These are phyloP conservation scores for Danio tinwini DNA, from an alignment of 2,797 vertebrate species.

Conservation along the genomic window DNA sequence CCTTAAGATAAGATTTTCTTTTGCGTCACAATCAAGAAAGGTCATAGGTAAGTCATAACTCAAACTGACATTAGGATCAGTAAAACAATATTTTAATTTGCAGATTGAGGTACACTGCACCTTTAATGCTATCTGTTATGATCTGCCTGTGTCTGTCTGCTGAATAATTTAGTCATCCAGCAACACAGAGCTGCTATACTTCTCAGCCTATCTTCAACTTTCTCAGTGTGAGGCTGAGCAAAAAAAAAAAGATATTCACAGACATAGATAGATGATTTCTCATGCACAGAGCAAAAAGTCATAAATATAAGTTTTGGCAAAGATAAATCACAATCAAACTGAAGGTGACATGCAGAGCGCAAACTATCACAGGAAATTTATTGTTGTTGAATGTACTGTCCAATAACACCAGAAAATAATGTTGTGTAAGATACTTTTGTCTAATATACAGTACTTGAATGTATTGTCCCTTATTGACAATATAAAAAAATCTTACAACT, in stretches of 20 bases:
- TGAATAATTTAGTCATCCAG: slow-evolving; percentile 49
- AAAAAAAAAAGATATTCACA: slow-evolving; percentile 2
- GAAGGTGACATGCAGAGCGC: not conserved
- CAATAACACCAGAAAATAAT: too few relatives aligned
- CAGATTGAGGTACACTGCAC: not conserved
- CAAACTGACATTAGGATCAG: not conserved
- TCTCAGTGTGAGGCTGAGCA: slow-evolving; percentile 41
- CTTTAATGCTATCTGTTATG: slow-evolving; percentile 9
- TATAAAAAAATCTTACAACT: not conserved
- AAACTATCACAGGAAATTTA: not conserved
- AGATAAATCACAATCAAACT: not conserved
- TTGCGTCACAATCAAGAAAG: too few relatives aligned
- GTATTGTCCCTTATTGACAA: too few relatives aligned
- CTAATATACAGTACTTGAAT: too few relatives aligned
- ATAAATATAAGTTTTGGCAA: not conserved
- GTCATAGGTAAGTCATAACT: not conserved
- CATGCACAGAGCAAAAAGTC: not conserved
- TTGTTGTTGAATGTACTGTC: not conserved
- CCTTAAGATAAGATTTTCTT: not conserved
- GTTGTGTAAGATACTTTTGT: too few relatives aligned
- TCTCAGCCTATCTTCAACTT: slow-evolving; percentile 60
- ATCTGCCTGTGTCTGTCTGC: slow-evolving; percentile 33
- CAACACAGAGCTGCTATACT: slow-evolving; percentile 62
- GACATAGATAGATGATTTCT: slow-evolving; percentile 22
- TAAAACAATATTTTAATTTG: not conserved